Evolutionary conservation across 2,797 vertebrate species (phyloP), one percentile per base, ranked within the genome.

Genomic region (Lacerta bilineata): DNA sequence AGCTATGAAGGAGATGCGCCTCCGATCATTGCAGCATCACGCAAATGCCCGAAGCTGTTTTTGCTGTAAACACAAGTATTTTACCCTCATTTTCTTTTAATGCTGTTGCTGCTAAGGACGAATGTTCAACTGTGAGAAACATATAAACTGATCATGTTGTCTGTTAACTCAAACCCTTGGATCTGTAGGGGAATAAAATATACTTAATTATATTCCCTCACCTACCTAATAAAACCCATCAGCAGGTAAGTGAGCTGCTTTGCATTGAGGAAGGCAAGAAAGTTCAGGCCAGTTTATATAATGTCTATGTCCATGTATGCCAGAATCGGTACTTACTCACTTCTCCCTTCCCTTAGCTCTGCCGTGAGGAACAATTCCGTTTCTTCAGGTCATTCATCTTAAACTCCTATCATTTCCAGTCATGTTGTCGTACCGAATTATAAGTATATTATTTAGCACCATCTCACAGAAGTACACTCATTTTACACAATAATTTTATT

Each of bases 401-500:
- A 80, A 2, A 5, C 9, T 2, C 88, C 55, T 71, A 17, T 69
- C 84, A 81, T n/a, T 50, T 33, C 18, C 20, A 77, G 18, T 17
- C 46, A 89, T 2, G 7, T 90, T 55, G 2, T 66, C 84, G 68
- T 84, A 66, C 88, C 78, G 3, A 88, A 69, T n/a, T 71, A 88
- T 46, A 72, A 87, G 55, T 88, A 33, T 90, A 17, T 80, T 93
- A 83, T 3, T 25, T 33, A 2, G 72, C 61, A 5, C 46, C 80
- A 85, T 94, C 75, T 89, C 83, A 89, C 79, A 61, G 43, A 9
- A 59, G 74, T 72, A 59, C 92, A 87, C 3, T 91, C 59, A 55
- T 90, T 89, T 61, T 25, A n/a, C 20, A 83, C 75, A 13, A 46
- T 84, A 86, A 82, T 80, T 92, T 90, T 94, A 18, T 55, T 41